A percentile compares a stretch with the other conserved stretches of the same genome.
phyloP scores from a whole-genome alignment of 1,140 invertebrate genomes.

The Lordiphosa collinella region DNA sequence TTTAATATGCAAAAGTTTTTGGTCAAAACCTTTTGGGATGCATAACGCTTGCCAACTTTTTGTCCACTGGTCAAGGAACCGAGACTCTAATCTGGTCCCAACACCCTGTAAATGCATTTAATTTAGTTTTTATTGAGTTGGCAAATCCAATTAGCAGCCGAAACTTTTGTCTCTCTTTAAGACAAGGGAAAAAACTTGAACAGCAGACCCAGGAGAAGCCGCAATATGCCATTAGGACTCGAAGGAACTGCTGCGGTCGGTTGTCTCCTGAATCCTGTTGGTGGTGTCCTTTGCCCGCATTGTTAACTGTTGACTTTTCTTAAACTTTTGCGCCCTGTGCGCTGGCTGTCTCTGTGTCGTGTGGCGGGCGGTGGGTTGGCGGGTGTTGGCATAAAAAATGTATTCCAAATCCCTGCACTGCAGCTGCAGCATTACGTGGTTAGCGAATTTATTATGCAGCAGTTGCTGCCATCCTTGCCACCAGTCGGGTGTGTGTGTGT shows the following conservation, averaged over 20 bases:
- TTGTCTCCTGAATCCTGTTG: constrained; percentile 1
- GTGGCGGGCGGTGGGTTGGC: constrained; percentile 37
- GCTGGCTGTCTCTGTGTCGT: constrained; percentile 5
- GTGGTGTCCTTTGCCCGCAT: constrained; percentile 46
- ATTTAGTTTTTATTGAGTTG: constrained; percentile 71
- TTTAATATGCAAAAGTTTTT: constrained; percentile 75
- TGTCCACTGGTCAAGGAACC: constrained; percentile 46
- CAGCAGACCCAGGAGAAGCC: constrained; percentile 12
- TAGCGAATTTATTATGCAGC: constrained; percentile 77
- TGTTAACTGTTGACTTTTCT: constrained; percentile 76
- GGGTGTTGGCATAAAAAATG: constrained; percentile 72
- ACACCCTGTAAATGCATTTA: constrained; percentile 66
- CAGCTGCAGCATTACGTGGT: constrained; percentile 77
- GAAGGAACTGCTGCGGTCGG: constrained; percentile 8
- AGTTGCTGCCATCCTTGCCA: constrained; percentile 16
- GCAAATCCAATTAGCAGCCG: constrained; percentile 68
- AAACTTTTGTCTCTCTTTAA: constrained; percentile 31
- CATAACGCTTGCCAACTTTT: constrained; percentile 64
- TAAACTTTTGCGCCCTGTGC: constrained; percentile 64
- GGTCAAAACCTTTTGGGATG: constrained; percentile 35
- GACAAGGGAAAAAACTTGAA: constrained; percentile 31
- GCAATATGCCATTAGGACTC: constrained; percentile 42
- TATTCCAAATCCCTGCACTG: constrained; percentile 75
- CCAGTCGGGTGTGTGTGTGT: constrained; percentile 1
- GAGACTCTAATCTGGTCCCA: constrained; percentile 5